Percentiles rank a stretch among this genome's conserved stretches.
These are phyloP conservation scores for Drosophila repleta DNA, from an alignment of 1,140 invertebrate species.

Conservation along the genomic window DNA sequence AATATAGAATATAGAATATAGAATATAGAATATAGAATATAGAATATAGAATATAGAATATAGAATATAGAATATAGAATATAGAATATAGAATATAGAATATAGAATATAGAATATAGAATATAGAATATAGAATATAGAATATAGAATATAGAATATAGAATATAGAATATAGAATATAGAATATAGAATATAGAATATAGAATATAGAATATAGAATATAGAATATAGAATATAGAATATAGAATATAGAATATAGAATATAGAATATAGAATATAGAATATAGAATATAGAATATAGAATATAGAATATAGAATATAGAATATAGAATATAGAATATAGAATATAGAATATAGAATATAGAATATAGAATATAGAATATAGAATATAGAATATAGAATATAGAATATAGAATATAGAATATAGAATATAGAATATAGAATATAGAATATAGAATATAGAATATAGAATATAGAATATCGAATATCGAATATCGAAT, in stretches of 20 bases:
- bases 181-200: not conserved
- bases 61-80: not conserved
- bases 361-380: slow-evolving; percentile 3
- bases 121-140: not conserved
- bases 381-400: slow-evolving; percentile 5
- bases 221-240: slow-evolving; percentile 1
- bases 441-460: slow-evolving; percentile 4
- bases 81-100: not conserved
- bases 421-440: slow-evolving; percentile 7
- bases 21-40: not conserved
- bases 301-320: slow-evolving; percentile 6
- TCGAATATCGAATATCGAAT: not conserved
- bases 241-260: slow-evolving; percentile 2
- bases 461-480: slow-evolving; percentile 1
- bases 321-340: slow-evolving; percentile 6
- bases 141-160: slow-evolving; percentile 2
- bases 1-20: not conserved
- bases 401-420: slow-evolving; percentile 1
- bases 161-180: slow-evolving; percentile 2
- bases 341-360: slow-evolving; percentile 2
- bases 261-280: not conserved
- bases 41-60: not conserved
- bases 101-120: not conserved
- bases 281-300: slow-evolving; percentile 1
- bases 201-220: slow-evolving; percentile 2